A percentile compares a stretch with the other conserved stretches of the same genome.
Evolutionary conservation across 2,113 vertebrate species (phyloP).

Genomic region (Sitta europaea): DNA sequence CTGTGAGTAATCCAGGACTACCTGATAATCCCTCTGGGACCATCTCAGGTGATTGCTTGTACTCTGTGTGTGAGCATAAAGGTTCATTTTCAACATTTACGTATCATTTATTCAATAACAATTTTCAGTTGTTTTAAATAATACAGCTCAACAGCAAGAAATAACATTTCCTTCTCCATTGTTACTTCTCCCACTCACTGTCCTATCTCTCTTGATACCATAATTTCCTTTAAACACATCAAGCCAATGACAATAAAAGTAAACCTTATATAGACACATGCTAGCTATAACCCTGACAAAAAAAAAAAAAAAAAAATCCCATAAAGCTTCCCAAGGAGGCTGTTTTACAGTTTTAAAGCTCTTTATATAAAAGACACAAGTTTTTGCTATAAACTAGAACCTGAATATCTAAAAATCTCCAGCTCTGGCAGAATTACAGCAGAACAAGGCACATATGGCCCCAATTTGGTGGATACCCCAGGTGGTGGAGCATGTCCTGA

Average conservation of each 20-base stretch:
- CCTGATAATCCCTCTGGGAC: not conserved
- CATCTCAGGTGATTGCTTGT: not conserved
- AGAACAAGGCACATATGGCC: not conserved
- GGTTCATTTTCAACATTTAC: not conserved
- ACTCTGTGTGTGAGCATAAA: not conserved
- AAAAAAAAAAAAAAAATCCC: not conserved
- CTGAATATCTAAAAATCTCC: not conserved
- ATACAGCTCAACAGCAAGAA: not conserved
- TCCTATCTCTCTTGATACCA: not conserved
- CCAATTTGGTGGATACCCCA: not conserved
- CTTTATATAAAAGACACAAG: not conserved
- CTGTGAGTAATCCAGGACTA: not conserved
- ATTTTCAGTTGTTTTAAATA: not conserved
- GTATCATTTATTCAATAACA: not conserved
- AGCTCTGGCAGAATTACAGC: not conserved
- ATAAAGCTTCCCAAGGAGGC: constrained; percentile 7
- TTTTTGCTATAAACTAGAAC: not conserved
- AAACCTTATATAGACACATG: not conserved
- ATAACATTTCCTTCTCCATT: constrained; percentile 6
- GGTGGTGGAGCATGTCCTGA: not conserved
- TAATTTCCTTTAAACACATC: constrained; percentile 42
- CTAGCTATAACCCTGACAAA: constrained; percentile 1
- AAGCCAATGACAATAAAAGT: constrained; percentile 24
- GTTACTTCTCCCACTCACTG: not conserved
- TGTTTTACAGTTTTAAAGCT: not conserved